Conservation (phyloP, 1,140 invertebrate genomes). For the Drosophila chauvacae region DNA sequence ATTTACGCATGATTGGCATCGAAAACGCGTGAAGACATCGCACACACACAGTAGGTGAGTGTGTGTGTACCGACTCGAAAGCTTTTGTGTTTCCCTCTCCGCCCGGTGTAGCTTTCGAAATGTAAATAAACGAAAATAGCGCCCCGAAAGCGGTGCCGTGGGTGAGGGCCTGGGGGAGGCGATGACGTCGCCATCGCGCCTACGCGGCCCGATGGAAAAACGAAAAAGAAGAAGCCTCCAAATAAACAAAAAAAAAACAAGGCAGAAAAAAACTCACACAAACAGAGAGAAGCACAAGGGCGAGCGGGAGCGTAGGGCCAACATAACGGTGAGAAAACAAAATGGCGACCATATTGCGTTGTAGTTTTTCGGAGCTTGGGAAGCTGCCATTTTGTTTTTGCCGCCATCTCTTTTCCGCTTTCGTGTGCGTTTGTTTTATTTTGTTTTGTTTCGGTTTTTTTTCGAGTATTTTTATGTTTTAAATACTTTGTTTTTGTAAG, state of each 20-base stretch:
- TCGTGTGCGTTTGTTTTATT: constrained; percentile 20
- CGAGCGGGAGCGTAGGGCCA: constrained; percentile 60
- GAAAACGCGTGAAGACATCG: constrained; percentile 63
- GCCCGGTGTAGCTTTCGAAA: constrained; percentile 66
- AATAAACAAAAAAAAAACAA: constrained; percentile 46
- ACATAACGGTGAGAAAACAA: constrained; percentile 73
- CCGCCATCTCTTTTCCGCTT: constrained; percentile 41
- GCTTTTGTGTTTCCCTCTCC: constrained; percentile 34
- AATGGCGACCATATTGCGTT: constrained; percentile 81
- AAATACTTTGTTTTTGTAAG: constrained; percentile 15
- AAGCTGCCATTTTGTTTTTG: constrained; percentile 78
- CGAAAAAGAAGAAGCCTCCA: constrained; percentile 48
- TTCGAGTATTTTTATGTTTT: constrained; percentile 2
- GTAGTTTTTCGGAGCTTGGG: constrained; percentile 68
- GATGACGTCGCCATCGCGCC: constrained; percentile 72
- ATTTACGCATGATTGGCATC: constrained; percentile 82
- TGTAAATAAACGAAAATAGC: constrained; percentile 79
- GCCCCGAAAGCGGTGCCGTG: constrained; percentile 2
- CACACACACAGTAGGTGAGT: neutral
- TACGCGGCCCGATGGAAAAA: constrained; percentile 47
- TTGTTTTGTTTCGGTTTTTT: constrained; percentile 1
- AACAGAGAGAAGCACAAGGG: constrained; percentile 24
- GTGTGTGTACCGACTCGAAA: constrained; percentile 21
- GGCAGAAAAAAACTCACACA: constrained; percentile 28
- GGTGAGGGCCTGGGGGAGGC: constrained; percentile 9